phyloP scores from a whole-genome alignment of 2,888 invertebrate genomes.

The Drosophila koepferae region DNA sequence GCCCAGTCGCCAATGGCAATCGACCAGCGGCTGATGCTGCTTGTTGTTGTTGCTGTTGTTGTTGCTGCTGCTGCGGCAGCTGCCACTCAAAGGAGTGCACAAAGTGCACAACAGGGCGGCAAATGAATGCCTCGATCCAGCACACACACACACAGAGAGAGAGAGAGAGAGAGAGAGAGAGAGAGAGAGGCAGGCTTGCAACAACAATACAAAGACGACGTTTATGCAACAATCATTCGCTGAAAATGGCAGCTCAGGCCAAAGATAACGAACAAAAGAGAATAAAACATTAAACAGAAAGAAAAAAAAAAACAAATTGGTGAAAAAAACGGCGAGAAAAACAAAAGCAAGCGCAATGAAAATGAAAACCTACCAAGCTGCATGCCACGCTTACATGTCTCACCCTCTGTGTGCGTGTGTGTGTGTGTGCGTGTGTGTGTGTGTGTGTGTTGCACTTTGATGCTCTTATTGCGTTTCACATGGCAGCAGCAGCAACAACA shows the following conservation, averaged over 20 bases:
- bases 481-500: slow-evolving; percentile 39
- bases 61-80: slow-evolving; percentile 14
- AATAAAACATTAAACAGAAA: slow-evolving; percentile 12
- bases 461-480: slow-evolving; percentile 78
- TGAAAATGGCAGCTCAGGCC: slow-evolving; percentile 59
- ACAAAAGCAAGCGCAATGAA: slow-evolving; percentile 22
- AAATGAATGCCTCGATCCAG: slow-evolving; percentile 45
- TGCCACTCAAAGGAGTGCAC: slow-evolving; percentile 76
- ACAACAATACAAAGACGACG: slow-evolving; percentile 75
- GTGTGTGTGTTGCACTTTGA: slow-evolving; percentile 70
- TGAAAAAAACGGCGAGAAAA: background rate
- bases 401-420: slow-evolving; percentile 3
- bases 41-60: slow-evolving; percentile 3
- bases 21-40: slow-evolving; percentile 33
- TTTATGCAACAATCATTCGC: slow-evolving; percentile 81
- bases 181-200: slow-evolving; percentile 44
- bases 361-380: slow-evolving; percentile 58
- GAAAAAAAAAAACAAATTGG: background rate
- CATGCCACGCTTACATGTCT: slow-evolving; percentile 38
- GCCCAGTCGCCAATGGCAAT: slow-evolving; percentile 53
- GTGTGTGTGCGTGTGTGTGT: slow-evolving; percentile 44
- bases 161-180: too few relatives aligned
- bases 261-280: slow-evolving; percentile 41
- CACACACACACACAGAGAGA: slow-evolving; percentile 25
- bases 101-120: slow-evolving; percentile 68